Conservation (phyloP, 2,888 invertebrate genomes). For the Antheraea assamensis region DNA sequence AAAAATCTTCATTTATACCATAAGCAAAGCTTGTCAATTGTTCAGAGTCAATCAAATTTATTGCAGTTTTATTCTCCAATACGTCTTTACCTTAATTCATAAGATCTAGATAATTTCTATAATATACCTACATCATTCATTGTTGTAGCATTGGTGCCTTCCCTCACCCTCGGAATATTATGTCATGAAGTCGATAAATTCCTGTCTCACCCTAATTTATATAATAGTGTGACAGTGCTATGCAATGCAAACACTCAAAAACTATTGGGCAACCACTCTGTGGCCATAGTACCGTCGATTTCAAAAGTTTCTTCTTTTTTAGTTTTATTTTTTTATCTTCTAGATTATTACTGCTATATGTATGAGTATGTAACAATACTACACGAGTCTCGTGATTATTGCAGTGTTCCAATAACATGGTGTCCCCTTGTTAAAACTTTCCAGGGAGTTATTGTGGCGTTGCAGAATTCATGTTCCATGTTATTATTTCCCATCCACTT, state of each 20-base stretch:
- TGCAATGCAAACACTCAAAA: slow-evolving; percentile 66
- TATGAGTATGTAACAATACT: too few species aligned
- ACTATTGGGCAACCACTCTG: slow-evolving; percentile 49
- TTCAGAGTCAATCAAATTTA: neutral
- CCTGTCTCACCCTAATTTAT: slow-evolving; percentile 54
- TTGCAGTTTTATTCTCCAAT: neutral
- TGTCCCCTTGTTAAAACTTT: too few species aligned
- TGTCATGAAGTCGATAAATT: slow-evolving; percentile 56
- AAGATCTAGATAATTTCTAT: neutral
- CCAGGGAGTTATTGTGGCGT: too few species aligned
- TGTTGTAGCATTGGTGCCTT: neutral
- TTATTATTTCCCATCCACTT: too few species aligned
- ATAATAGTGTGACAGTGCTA: slow-evolving; percentile 54
- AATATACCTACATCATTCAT: slow-evolving; percentile 4
- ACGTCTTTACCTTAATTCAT: neutral
- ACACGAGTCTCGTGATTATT: too few species aligned
- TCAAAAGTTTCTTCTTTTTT: neutral
- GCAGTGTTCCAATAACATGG: too few species aligned
- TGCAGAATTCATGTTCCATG: too few species aligned
- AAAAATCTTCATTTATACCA: neutral
- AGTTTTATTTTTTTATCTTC: neutral
- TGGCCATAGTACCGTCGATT: slow-evolving; percentile 35
- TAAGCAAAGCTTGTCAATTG: neutral
- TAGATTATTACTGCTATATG: too few species aligned
- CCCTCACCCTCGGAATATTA: slow-evolving; percentile 30